Base-by-base conservation (phyloP, 2,888 invertebrate genomes). In the Sylvicola cinctus region DNA sequence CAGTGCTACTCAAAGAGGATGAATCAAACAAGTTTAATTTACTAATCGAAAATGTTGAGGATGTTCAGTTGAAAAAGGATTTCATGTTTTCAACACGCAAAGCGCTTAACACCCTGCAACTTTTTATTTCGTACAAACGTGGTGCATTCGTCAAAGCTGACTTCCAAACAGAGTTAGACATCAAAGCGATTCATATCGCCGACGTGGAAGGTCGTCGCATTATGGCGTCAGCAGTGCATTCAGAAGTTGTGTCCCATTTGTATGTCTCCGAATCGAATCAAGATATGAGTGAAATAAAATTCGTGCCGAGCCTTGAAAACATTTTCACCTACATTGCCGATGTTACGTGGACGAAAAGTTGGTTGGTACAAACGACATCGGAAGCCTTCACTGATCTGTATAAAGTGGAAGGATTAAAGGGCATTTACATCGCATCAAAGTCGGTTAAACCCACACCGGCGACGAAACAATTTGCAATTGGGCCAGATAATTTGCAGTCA, bases 351-450 rank as follows among this genome's bases (percentile, higher is more conserved):
- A 74, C 73, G 46, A 69, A 75, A 43, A 76, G 77, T 38, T 84
- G 84, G 80, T 55, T 87, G 3, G 74, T 73, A 46, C 76, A 76
- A 41, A 70, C 78, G 5, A 68, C 75, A 0, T 77, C 80, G 41
- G 79, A 83, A 41, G 64, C 80, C 0, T 88, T 90, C 60, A 79
- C 81, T 3, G 90, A 90, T 50, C 58, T 90, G 2, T 84, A 88
- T 54, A 78, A 77, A 48, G 81, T 91, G 1, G 77, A 81, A 52
- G 88, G 88, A 1, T 58, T 90, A 32, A 65, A 74, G 30, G 90
- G 90, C 1, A 79, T 90, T 43, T 90, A 85, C 60, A 84, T 91
- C 40, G 88, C 84, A 1, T 85, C 85, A 0, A 74, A 75, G 49
- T 68, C 87, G 2, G 60, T 63, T 17, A 55, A 62, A 1, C 60